Evolutionary conservation across 2,888 invertebrate species (phyloP).

Genomic region (Liodrosophila aerea): DNA sequence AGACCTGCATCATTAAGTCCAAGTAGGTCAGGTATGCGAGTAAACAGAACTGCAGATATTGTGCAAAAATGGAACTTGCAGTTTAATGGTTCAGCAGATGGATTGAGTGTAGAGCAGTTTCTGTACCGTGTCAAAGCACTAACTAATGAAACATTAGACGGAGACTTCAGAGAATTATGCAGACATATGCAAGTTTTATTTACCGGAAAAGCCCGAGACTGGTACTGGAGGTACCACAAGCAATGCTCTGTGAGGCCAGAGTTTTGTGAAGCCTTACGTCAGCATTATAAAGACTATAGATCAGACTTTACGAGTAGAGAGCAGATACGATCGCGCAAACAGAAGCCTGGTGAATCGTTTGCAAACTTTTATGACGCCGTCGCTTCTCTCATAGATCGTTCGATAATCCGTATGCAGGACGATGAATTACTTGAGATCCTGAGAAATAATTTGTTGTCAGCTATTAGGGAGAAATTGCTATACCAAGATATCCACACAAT

Average conservation of each 20-base stretch:
- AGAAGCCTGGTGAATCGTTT: not conserved
- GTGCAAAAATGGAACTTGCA: constrained; percentile 13
- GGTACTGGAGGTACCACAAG: constrained; percentile 8
- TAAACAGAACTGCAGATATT: constrained; percentile 1
- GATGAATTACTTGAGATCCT: constrained; percentile 7
- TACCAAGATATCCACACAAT: not conserved
- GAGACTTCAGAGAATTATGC: constrained; percentile 5
- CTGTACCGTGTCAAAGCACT: constrained; percentile 9
- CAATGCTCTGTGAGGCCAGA: constrained; percentile 4
- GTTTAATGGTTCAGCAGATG: constrained; percentile 6
- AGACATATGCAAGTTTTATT: constrained; percentile 2
- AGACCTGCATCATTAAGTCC: too few relatives aligned
- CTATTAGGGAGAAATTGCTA: too few relatives aligned
- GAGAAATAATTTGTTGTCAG: constrained; percentile 12
- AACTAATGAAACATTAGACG: constrained; percentile 10
- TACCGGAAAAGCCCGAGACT: constrained; percentile 5
- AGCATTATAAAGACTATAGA: constrained; percentile 1
- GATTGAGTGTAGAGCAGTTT: constrained; percentile 13
- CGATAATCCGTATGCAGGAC: constrained; percentile 1
- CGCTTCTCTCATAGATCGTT: constrained; percentile 3
- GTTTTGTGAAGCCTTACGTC: not conserved
- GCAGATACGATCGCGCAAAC: not conserved
- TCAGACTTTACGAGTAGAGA: constrained; percentile 2
- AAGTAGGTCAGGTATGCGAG: too few relatives aligned
- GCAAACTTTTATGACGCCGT: constrained; percentile 1